Percentiles rank a stretch among this genome's conserved stretches.
phyloP scores from a whole-genome alignment of 1,140 invertebrate genomes.

The Pseudachorutes palmiensis region DNA sequence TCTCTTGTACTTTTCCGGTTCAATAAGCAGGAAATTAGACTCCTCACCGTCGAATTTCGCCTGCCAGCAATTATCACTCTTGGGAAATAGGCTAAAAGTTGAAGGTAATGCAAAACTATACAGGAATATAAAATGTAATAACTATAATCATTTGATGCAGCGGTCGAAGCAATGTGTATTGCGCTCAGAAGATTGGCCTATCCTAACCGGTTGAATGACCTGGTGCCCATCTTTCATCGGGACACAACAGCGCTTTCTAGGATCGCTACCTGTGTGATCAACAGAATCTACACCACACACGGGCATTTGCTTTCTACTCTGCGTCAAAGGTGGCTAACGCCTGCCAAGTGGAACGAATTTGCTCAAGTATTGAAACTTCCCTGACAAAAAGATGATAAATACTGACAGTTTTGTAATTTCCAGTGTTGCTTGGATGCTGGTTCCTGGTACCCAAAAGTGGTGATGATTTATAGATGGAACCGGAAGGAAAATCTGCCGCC shows the following conservation, averaged over 20 bases:
- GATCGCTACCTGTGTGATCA: not conserved
- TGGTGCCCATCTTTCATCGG: not conserved
- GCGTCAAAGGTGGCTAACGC: not conserved
- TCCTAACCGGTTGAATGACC: not conserved
- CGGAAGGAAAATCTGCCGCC: conserved; percentile 15
- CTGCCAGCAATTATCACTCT: not conserved
- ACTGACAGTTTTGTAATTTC: not conserved
- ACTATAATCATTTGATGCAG: not conserved
- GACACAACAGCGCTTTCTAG: not conserved
- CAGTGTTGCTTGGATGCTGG: conserved; percentile 5
- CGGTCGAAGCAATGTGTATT: not conserved
- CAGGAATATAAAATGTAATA: not conserved
- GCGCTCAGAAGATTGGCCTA: not conserved
- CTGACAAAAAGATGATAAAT: not conserved
- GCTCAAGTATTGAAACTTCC: not conserved
- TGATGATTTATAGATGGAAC: conserved; percentile 24
- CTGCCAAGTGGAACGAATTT: not conserved
- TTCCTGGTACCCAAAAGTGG: conserved; percentile 18
- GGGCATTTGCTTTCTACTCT: not conserved
- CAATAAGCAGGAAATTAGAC: not conserved
- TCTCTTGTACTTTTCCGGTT: not conserved
- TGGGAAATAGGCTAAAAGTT: not conserved
- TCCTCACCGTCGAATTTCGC: not conserved
- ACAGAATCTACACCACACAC: not conserved
- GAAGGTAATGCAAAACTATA: not conserved